A percentile compares a stretch with the other conserved stretches of the same genome.
Evolutionary conservation across 2,113 vertebrate species (phyloP).

Genomic region (Nesoenas mayeri): DNA sequence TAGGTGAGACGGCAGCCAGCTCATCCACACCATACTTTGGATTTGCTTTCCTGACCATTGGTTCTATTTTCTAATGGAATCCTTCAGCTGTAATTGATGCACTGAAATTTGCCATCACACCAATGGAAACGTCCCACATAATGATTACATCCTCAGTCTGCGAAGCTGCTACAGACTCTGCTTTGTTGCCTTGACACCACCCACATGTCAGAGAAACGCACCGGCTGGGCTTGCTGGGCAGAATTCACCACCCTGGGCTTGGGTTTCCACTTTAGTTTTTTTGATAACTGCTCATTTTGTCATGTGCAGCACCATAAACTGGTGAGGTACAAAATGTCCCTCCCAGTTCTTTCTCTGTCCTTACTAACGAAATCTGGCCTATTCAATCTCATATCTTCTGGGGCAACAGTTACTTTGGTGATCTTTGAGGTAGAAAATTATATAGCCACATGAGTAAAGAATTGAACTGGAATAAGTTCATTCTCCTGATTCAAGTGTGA

Average conservation of each 20-base stretch:
- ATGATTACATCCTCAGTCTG: background rate
- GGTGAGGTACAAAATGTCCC: background rate
- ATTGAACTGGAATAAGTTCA: background rate
- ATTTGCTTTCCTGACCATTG: background rate
- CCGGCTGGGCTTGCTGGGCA: background rate
- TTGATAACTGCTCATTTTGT: background rate
- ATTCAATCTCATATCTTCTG: background rate
- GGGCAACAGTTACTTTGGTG: background rate
- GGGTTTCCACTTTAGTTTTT: background rate
- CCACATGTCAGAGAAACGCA: background rate
- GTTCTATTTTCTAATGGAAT: background rate
- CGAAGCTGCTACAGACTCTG: background rate
- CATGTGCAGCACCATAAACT: background rate
- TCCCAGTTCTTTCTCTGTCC: background rate
- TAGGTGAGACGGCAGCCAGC: background rate
- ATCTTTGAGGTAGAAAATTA: background rate
- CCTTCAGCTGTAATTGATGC: background rate
- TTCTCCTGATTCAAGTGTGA: background rate
- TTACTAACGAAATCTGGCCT: background rate
- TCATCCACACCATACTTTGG: background rate
- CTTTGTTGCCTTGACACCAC: background rate
- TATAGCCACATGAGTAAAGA: fast-evolving
- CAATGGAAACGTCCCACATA: background rate
- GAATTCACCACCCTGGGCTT: background rate
- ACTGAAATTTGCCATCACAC: background rate